Evolutionary conservation across 2,113 vertebrate species (phyloP), one percentile per base, ranked within the genome.

Genomic region (Spea bombifrons): DNA sequence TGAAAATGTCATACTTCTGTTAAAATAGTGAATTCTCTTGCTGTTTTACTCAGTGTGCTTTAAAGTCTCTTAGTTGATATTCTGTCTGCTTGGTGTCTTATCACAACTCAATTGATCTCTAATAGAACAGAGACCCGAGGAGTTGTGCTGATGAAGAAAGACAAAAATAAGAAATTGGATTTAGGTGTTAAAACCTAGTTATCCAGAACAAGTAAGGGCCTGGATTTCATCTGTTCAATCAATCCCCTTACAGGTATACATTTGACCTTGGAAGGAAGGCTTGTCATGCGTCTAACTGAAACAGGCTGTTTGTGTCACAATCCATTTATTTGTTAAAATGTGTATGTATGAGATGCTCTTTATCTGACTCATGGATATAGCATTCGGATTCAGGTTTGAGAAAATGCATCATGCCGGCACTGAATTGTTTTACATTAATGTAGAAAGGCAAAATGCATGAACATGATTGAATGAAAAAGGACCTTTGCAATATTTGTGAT

Each of bases 161-260:
- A 80, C 78, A 80, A 71, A 80, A 80, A 80, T 80, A 80, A 80
- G 78, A 80, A 80, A 80, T 80, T 80, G 78, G 78, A 79, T 80
- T 80, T 80, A 80, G 71, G 71, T 80, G 78, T 74, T 80, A 80
- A 74, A 80, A 80, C 78, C 78, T 80, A 80, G 78, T 80, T 80
- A 80, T 80, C 78, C 78, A 59, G 71, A 74, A 80, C 78, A 80
- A 80, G 78, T 44, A 74, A 74, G 78, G 69, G 46, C 61, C 71
- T 80, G 71, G 52, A 13, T 74, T 67, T 80, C 78, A 68, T 50
- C 71, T 80, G 78, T 68, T 80, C 78, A 80, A 68, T 80, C 78
- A 80, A 74, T 80, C 50, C 52, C 43, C 66, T 73, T 80, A 53
- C 77, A 73, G 67, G 77, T 80, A 73, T 80, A 73, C 52, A 73